These are phyloP conservation scores for Gila robusta DNA, from an alignment of 2,797 vertebrate species.

Conservation along the genomic window DNA sequence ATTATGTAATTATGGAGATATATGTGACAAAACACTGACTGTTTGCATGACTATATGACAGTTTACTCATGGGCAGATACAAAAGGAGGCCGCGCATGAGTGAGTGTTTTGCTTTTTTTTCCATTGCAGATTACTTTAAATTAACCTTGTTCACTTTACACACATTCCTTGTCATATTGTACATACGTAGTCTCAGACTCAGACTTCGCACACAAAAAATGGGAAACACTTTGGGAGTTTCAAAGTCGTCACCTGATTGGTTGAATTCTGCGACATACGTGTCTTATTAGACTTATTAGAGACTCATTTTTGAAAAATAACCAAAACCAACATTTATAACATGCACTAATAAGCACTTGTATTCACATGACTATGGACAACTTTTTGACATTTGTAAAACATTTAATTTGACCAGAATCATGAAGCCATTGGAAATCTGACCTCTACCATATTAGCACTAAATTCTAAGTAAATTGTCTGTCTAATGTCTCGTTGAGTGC, in stretches of 20 bases:
- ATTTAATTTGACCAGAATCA: neutral
- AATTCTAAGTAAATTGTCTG: constrained; percentile 37
- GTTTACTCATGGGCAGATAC: neutral
- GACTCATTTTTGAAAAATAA: no score
- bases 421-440: neutral
- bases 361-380: neutral
- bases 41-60: constrained; percentile 1
- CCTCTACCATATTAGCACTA: constrained; percentile 32
- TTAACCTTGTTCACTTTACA: neutral
- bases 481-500: constrained; percentile 45
- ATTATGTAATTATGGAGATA: constrained; percentile 1
- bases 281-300: neutral
- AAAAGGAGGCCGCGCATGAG: neutral
- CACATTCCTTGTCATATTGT: neutral
- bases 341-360: neutral
- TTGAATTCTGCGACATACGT: neutral
- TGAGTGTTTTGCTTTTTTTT: neutral
- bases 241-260: neutral
- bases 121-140: neutral
- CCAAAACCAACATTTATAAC: neutral
- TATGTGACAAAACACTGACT: constrained; percentile 26
- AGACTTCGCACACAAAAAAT: neutral
- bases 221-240: neutral
- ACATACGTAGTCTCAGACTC: neutral
- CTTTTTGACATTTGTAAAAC: neutral